Evolutionary conservation across 2,113 vertebrate genomes (phyloP).

Genomic region (Apodemus sylvaticus): DNA sequence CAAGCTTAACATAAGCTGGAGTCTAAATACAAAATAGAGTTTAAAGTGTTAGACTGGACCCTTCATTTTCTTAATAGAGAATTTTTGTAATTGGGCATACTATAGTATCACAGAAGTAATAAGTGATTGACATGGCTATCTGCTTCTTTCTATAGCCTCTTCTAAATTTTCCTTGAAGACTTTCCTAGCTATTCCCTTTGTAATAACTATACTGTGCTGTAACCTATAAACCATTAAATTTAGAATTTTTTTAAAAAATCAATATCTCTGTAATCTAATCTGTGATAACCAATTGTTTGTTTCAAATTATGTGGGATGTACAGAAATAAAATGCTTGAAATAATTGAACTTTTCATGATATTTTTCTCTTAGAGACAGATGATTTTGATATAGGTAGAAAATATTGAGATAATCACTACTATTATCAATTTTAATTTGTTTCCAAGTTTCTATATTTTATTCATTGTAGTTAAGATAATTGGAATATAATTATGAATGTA

Average conservation of each 20-base stretch:
- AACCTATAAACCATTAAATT: neutral
- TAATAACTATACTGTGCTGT: neutral
- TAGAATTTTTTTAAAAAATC: neutral
- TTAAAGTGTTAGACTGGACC: too few species aligned
- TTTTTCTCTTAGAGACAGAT: neutral
- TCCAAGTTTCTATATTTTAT: neutral
- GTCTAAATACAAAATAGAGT: too few species aligned
- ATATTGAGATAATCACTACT: neutral
- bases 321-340: neutral
- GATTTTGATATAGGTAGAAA: neutral
- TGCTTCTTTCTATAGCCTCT: neutral
- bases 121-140: neutral
- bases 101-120: neutral
- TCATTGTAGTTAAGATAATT: neutral
- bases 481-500: neutral
- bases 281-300: neutral
- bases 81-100: neutral
- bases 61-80: too few species aligned
- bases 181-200: neutral
- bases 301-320: neutral
- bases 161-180: neutral
- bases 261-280: neutral
- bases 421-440: neutral
- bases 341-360: neutral
- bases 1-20: too few species aligned